These are phyloP conservation scores for Trissoscelio sp. DNA, from an alignment of 2,888 invertebrate genomes.

Conservation along the genomic window DNA sequence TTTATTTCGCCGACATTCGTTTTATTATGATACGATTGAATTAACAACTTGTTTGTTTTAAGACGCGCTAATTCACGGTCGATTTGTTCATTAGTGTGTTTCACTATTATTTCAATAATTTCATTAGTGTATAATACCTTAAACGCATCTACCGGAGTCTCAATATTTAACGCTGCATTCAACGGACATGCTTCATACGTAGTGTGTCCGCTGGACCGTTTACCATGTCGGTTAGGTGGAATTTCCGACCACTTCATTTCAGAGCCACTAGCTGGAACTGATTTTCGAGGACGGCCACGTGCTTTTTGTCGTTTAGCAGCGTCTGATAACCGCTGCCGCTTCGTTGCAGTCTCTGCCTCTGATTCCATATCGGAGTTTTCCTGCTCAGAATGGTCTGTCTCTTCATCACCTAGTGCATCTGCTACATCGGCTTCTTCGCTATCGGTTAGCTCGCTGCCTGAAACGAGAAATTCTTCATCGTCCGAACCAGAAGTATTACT, in stretches of 20 bases:
- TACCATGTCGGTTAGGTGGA: neutral
- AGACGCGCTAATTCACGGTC: too few relatives aligned
- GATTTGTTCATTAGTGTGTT: conserved; percentile 2
- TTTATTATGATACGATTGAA: conserved; percentile 28
- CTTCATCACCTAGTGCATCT: too few relatives aligned
- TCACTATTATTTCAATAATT: neutral
- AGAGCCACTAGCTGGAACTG: neutral
- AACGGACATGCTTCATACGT: neutral
- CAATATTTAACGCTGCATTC: neutral
- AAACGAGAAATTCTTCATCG: too few relatives aligned
- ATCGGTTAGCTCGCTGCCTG: neutral
- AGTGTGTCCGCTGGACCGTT: neutral
- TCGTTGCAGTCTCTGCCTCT: neutral
- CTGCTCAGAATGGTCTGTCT: neutral
- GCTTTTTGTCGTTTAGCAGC: neutral
- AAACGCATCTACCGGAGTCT: neutral
- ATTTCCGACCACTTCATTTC: neutral
- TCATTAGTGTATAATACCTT: neutral
- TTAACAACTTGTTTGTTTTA: too few relatives aligned
- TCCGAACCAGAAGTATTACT: too few relatives aligned
- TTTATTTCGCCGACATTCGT: conserved; percentile 11
- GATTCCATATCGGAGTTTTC: conserved; percentile 1
- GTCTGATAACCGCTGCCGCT: conserved; percentile 4
- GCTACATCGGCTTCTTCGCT: neutral
- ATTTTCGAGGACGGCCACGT: neutral